Evolutionary conservation across 2,113 vertebrate genomes (phyloP), one percentile per base, ranked within the genome.

Genomic region (Rana temporaria): DNA sequence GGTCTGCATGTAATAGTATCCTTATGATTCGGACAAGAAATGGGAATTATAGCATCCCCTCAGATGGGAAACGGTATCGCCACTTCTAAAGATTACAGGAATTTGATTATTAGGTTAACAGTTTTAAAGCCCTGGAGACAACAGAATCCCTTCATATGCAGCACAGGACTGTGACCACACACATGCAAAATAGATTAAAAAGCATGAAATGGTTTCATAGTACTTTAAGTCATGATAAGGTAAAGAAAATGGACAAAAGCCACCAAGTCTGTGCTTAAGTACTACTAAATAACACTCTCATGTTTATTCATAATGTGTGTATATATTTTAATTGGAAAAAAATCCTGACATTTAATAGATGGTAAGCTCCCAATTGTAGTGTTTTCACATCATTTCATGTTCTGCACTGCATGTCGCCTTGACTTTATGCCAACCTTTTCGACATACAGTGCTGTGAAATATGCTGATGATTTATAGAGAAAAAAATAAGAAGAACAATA

Each of bases 41-140:
- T 74, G 59, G 59, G 71, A 74, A 74, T 60, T 74, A 74, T 74
- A 60, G 59, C 71, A 74, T 74, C 71, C 55, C 30, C 4, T 74
- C 55, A 60, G 30, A 74, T 74, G 71, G 55, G 19, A 72, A 74
- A 74, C 57, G 55, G 55, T 74, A 74, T 74, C 71, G 22, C 71
- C 55, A 60, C 55, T 60, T 74, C 55, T 60, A 60, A 74, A 74
- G 56, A 60, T 60, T 74, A 74, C 55, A 74, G 71, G 71, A 74
- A 74, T 74, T 19, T 60, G 55, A 74, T 59, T 74, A 74, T 74
- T 74, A 74, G 59, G 55, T 26, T 74, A 74, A 74, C 71, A 57
- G 53, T 73, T 57, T 73, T 32, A 73, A 73, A 57, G 19, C 26
- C 24, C 70, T 32, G 57, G 53, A 73, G 70, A 73, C 34, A 26